phyloP scores from a whole-genome alignment of 2,797 vertebrate species.

The Podargus strigoides region DNA sequence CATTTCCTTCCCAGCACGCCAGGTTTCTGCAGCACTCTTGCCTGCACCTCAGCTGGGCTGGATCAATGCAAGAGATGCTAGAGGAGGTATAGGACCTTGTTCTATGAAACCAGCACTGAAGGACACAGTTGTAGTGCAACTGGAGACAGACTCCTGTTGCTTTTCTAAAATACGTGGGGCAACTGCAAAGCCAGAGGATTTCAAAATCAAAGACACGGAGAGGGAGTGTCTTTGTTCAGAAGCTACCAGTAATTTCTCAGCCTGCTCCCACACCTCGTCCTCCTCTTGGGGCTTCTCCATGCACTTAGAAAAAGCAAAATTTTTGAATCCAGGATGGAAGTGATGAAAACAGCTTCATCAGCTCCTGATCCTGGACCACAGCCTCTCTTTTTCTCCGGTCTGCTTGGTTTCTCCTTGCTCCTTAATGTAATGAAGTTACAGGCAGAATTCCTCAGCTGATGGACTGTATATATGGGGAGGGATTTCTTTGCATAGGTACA shows the following conservation, averaged over 20 bases:
- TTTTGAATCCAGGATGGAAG: not conserved
- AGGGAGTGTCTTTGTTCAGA: not conserved
- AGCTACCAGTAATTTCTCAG: not conserved
- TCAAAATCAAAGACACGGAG: not conserved
- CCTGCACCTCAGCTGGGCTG: slow-evolving; percentile 27
- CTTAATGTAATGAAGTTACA: fast-evolving
- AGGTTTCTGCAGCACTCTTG: not conserved
- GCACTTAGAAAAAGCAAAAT: not conserved
- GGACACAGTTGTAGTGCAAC: not conserved
- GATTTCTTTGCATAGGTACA: not conserved
- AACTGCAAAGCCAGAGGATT: not conserved
- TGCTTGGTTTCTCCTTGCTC: not conserved
- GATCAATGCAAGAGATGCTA: not conserved
- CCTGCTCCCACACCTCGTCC: not conserved
- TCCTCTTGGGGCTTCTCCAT: not conserved
- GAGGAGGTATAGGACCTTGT: not conserved
- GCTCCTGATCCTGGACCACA: not conserved
- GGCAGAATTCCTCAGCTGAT: not conserved
- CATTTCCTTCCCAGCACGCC: not conserved
- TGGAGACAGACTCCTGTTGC: not conserved
- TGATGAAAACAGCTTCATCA: not conserved
- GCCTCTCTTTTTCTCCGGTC: too few species aligned
- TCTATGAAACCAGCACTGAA: not conserved
- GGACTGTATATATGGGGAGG: fast-evolving
- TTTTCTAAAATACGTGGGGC: not conserved